Evolutionary conservation across 2,888 invertebrate species (phyloP).

Genomic region (Parochlus steinenii): DNA sequence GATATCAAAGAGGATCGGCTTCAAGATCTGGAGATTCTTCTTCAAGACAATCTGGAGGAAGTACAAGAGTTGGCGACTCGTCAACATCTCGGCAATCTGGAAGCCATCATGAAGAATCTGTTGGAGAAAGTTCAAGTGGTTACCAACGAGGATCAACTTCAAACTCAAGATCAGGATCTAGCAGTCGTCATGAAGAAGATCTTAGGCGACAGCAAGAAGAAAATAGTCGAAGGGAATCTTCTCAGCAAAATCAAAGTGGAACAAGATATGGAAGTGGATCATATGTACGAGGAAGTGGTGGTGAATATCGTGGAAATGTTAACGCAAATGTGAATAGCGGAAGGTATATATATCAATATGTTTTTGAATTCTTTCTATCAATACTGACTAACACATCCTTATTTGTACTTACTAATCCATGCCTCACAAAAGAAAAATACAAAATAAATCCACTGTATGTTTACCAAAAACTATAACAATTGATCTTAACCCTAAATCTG

Average conservation of each 20-base stretch:
- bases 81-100: slow-evolving; percentile 11
- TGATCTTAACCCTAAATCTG: too few relatives aligned
- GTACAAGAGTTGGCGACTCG: slow-evolving; percentile 10
- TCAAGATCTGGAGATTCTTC: not conserved
- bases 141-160: too few relatives aligned
- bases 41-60: slow-evolving; percentile 14
- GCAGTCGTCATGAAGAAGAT: slow-evolving; percentile 2
- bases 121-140: slow-evolving; percentile 4
- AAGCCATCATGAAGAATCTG: not conserved
- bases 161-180: too few relatives aligned
- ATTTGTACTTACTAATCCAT: too few relatives aligned
- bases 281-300: slow-evolving; percentile 9
- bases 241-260: slow-evolving; percentile 11
- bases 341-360: too few relatives aligned
- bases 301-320: slow-evolving; percentile 13
- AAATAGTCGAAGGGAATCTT: slow-evolving; percentile 1
- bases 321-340: slow-evolving; percentile 15
- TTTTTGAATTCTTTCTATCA: too few relatives aligned
- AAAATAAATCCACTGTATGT: too few relatives aligned
- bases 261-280: slow-evolving; percentile 12
- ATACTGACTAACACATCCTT: too few relatives aligned
- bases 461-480: too few relatives aligned
- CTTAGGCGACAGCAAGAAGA: not conserved
- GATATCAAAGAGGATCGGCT: slow-evolving; percentile 5
- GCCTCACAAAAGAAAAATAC: too few relatives aligned